Conservation (phyloP, 2,888 invertebrate genomes). For the Harmothoe impar region DNA sequence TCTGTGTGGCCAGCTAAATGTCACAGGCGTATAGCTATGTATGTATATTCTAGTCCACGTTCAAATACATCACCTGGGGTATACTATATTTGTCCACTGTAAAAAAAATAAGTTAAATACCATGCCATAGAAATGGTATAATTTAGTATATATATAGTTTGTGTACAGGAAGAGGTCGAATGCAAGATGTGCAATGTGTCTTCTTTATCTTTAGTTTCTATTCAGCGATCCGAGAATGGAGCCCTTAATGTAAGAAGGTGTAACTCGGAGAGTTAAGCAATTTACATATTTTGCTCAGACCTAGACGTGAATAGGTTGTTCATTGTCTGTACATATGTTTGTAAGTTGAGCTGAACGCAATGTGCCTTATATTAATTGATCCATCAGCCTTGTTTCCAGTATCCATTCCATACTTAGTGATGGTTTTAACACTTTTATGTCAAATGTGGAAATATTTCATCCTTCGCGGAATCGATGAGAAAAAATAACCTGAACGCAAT, state of each 20-base stretch:
- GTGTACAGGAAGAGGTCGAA: not conserved
- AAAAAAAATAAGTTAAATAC: not conserved
- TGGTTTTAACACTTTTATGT: slow-evolving; percentile 15
- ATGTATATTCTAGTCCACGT: slow-evolving; percentile 7
- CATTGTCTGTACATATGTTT: not conserved
- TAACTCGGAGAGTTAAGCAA: no score
- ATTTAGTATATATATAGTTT: no score
- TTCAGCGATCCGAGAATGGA: not conserved
- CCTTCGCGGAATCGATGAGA: not conserved
- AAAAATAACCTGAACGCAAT: slow-evolving; percentile 5
- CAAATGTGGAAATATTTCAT: slow-evolving; percentile 29
- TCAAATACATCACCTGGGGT: not conserved
- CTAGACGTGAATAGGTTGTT: no score
- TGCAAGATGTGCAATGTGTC: not conserved
- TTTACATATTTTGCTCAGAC: no score
- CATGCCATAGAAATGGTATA: no score
- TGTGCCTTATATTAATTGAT: slow-evolving; percentile 8
- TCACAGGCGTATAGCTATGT: not conserved
- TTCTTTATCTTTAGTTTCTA: not conserved
- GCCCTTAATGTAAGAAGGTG: no score
- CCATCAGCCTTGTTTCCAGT: not conserved
- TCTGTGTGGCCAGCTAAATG: not conserved
- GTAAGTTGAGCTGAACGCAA: not conserved
- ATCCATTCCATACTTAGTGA: not conserved
- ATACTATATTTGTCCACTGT: not conserved